Evolutionary conservation across 2,797 vertebrate species (phyloP).

Genomic region (Sebastes kiyomatsui): DNA sequence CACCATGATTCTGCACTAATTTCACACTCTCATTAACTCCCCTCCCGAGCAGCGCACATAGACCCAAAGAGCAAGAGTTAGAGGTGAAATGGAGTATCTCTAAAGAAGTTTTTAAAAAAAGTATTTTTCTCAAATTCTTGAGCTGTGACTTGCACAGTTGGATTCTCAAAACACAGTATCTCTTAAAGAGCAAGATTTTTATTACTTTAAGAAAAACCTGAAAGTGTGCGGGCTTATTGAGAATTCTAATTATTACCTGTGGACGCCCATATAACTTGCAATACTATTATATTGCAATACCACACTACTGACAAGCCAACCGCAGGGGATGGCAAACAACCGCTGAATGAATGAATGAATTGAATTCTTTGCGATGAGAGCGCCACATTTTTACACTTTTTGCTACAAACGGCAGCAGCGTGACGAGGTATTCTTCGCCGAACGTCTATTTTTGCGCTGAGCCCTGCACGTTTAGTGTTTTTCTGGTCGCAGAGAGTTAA

Average conservation of each 20-base stretch:
- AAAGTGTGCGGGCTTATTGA: background rate
- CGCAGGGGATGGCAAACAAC: no score
- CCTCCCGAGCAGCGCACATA: constrained; percentile 37
- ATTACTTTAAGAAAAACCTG: background rate
- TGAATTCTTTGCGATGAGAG: no score
- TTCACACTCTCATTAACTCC: constrained; percentile 61
- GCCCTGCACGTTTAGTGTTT: no score
- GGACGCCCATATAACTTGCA: background rate
- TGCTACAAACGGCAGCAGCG: no score
- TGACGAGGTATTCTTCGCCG: no score
- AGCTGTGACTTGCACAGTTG: background rate
- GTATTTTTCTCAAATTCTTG: constrained; percentile 8
- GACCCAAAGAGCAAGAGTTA: constrained; percentile 20
- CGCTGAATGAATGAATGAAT: no score
- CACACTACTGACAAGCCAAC: no score
- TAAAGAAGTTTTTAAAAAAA: background rate
- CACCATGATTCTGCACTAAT: constrained; percentile 64
- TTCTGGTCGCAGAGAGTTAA: no score
- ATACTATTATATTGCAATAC: no score
- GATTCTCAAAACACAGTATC: background rate
- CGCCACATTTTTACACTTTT: no score
- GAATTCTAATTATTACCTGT: background rate
- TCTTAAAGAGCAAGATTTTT: background rate
- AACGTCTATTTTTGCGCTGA: no score
- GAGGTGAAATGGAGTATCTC: constrained; percentile 36